Evolutionary conservation across 2,113 vertebrate genomes (phyloP), one percentile per base, ranked within the genome.

Genomic region (Aspidoscelis tigris): DNA sequence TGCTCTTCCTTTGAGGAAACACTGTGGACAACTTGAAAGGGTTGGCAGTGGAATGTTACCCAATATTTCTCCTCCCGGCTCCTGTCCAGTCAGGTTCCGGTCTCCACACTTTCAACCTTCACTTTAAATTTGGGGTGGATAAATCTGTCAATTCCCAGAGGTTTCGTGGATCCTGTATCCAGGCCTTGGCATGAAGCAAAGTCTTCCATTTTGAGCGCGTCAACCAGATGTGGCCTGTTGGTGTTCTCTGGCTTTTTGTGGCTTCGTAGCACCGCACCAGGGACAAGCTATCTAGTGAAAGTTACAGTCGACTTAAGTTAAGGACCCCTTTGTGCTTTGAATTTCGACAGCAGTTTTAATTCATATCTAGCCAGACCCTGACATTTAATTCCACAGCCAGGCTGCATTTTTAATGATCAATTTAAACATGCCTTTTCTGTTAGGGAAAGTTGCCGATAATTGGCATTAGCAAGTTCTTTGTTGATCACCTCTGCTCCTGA

Each of bases 381-480:
- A 14, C 44, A 44, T 87, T 92, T 64, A 81, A 44, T 90, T 88
- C 89, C 82, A 88, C 86, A 88, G 9, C 53, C 71, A 79, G 44
- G 78, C 71, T 92, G 68, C 71, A 66, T 92, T 85, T 90, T 80
- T 89, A 79, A 68, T 84, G 81, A 89, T 91, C 85, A 85, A 86
- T 88, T 90, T 84, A 82, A 64, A 73, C 89, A 89, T 72, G 47
- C 88, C 90, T 90, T 88, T 76, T 0, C 64, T 88, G 79, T 33
- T 33, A 69, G 53, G 14, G 83, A 84, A 88, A 89, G 43, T 44
- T 61, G 20, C 65, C 84, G 0, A 0, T 85, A 76, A 78, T 84
- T 84, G 50, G 86, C 73, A 89, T 90, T 76, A 79, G 78, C 80
- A 76, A 66, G 89, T 84, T 71, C 18, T 78, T 83, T 73, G 22